A percentile compares a stretch with the other conserved stretches of the same genome.
phyloP scores from a whole-genome alignment of 2,888 invertebrate species.

The Pocota personata region DNA sequence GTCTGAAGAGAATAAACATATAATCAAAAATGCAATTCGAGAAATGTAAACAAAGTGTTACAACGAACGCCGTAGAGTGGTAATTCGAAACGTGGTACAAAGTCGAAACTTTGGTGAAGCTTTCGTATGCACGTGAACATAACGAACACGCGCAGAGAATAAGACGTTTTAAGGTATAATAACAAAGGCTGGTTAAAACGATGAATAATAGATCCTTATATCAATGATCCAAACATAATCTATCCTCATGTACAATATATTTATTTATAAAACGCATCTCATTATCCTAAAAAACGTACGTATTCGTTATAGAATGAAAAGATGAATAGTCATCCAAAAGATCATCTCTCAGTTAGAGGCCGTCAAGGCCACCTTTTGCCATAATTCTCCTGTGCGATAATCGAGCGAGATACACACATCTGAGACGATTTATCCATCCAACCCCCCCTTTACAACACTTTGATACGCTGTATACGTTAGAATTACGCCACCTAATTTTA shows the following conservation, averaged over 20 bases:
- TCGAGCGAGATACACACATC: slow-evolving; percentile 32
- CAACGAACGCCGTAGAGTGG: background rate
- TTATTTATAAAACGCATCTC: slow-evolving; percentile 26
- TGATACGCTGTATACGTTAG: slow-evolving; percentile 21
- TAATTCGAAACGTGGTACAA: background rate
- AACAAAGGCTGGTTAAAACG: slow-evolving; percentile 10
- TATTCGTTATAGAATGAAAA: background rate
- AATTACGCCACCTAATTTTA: slow-evolving; percentile 47
- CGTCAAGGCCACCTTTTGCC: slow-evolving; percentile 53
- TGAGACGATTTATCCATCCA: slow-evolving; percentile 18
- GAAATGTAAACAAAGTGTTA: slow-evolving; percentile 17
- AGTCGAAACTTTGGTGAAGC: background rate
- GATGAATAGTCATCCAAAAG: slow-evolving; percentile 17
- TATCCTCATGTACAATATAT: background rate
- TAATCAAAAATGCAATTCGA: background rate
- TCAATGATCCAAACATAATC: slow-evolving; percentile 16
- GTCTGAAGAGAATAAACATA: background rate
- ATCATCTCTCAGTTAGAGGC: slow-evolving; percentile 9
- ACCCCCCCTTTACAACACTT: slow-evolving; percentile 37
- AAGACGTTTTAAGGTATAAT: no score
- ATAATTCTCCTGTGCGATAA: slow-evolving; percentile 49
- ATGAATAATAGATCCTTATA: slow-evolving; percentile 11
- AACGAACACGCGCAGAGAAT: background rate
- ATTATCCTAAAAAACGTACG: background rate
- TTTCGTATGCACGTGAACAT: background rate